Evolutionary conservation across 2,797 vertebrate species (phyloP).

Genomic region (Phoebastria nigripes): DNA sequence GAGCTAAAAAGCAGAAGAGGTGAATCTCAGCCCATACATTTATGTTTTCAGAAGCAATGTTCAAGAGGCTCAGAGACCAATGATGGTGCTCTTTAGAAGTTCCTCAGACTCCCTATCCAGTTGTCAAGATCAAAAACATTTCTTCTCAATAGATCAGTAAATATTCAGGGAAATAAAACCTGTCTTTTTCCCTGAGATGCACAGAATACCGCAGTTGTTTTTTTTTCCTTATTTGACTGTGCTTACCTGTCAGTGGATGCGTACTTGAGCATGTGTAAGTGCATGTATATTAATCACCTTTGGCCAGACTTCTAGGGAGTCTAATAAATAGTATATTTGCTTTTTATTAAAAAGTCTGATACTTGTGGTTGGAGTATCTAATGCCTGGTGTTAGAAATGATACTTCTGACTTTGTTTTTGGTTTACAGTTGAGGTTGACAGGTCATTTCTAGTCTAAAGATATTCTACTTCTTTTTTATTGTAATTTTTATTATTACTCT

Average conservation of each 20-base stretch:
- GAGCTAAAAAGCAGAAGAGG: not conserved
- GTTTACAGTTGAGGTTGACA: not conserved
- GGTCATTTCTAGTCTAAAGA: not conserved
- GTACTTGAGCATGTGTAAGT: not conserved
- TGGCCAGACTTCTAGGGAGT: not conserved
- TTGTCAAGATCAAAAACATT: not conserved
- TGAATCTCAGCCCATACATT: not conserved
- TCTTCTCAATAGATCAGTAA: not conserved
- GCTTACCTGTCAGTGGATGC: not conserved
- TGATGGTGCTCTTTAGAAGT: not conserved
- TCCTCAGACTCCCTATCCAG: not conserved
- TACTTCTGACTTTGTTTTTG: constrained; percentile 17
- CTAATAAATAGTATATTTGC: not conserved
- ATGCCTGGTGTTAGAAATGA: not conserved
- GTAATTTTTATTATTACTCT: constrained; percentile 16
- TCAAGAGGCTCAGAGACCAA: not conserved
- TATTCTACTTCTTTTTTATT: constrained; percentile 15
- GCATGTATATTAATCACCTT: not conserved
- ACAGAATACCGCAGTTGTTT: not conserved
- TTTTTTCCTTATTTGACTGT: not conserved
- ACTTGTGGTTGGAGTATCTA: not conserved
- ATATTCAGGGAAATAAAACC: not conserved
- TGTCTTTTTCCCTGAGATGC: not conserved
- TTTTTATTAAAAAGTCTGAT: constrained; percentile 17
- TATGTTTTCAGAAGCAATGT: not conserved